Conservation (phyloP, 2,888 invertebrate genomes). For the Zeuzera pyrina region DNA sequence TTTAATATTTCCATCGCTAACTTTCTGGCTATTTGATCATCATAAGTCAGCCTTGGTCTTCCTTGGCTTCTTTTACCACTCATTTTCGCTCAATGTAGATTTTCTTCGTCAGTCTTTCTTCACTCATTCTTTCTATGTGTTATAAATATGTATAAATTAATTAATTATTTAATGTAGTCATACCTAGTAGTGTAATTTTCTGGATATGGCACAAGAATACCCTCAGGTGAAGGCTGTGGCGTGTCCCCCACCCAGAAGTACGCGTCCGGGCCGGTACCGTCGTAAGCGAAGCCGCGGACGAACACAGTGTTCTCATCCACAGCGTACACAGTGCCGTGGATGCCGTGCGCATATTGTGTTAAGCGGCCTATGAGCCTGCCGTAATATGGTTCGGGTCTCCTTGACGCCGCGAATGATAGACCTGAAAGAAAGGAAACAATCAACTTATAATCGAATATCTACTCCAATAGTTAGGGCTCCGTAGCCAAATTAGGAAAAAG, state of each 20-base stretch:
- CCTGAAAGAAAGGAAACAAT: constrained; percentile 23
- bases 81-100: too few relatives aligned
- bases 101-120: too few relatives aligned
- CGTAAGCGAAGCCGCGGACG: constrained; percentile 88
- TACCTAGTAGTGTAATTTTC: constrained; percentile 87
- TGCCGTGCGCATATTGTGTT: constrained; percentile 83
- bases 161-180: constrained; percentile 31
- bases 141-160: background rate
- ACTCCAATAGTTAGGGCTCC: too few relatives aligned
- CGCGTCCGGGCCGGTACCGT: constrained; percentile 90
- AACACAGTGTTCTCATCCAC: constrained; percentile 92
- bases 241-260: constrained; percentile 94
- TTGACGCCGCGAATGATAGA: constrained; percentile 20
- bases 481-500: too few relatives aligned
- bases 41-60: too few relatives aligned
- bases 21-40: too few relatives aligned
- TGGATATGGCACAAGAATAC: constrained; percentile 88
- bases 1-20: too few relatives aligned
- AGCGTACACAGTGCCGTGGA: constrained; percentile 87
- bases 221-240: constrained; percentile 84
- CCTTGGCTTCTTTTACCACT: too few relatives aligned
- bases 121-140: too few relatives aligned
- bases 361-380: constrained; percentile 84
- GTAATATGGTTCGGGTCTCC: constrained; percentile 77
- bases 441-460: too few relatives aligned